phyloP scores from a whole-genome alignment of 2,888 invertebrate species.

The Rhaphigaster nebulosa region DNA sequence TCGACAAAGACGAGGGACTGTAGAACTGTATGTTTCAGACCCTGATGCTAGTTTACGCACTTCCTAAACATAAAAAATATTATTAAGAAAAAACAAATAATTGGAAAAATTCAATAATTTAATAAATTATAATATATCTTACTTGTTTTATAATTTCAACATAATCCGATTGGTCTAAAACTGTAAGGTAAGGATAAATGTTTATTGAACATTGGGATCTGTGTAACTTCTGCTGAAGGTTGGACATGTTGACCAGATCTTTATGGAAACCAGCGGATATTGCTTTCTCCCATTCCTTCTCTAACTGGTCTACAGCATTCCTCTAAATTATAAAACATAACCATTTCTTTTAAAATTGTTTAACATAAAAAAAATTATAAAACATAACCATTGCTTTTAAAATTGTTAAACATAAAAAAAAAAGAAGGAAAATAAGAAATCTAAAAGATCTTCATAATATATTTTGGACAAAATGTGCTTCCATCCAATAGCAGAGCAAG shows the following conservation, averaged over 20 bases:
- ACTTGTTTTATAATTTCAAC: conserved; percentile 72
- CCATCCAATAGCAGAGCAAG: too few species aligned
- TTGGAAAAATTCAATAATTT: neutral
- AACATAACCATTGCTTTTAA: too few species aligned
- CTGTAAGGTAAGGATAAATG: conserved; percentile 80
- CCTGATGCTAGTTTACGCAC: conserved; percentile 80
- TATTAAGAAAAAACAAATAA: neutral
- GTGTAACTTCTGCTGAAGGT: conserved; percentile 72
- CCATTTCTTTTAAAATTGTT: neutral
- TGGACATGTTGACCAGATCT: conserved; percentile 78
- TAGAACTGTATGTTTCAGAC: conserved; percentile 85
- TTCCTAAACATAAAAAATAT: conserved; percentile 72
- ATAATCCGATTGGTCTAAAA: conserved; percentile 71
- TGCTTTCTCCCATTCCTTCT: conserved; percentile 77
- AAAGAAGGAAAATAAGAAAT: neutral
- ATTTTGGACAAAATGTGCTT: too few species aligned
- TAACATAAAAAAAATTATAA: neutral
- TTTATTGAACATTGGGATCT: conserved; percentile 73
- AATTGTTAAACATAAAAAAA: too few species aligned
- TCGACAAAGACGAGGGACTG: conserved; percentile 75
- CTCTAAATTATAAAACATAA: conserved; percentile 71
- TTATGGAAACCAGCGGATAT: conserved; percentile 77
- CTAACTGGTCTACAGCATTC: conserved; percentile 74
- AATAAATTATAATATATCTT: conserved; percentile 66
- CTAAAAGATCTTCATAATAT: neutral